phyloP scores from a whole-genome alignment of 2,113 vertebrate genomes.

The Lepisosteus oculatus region DNA sequence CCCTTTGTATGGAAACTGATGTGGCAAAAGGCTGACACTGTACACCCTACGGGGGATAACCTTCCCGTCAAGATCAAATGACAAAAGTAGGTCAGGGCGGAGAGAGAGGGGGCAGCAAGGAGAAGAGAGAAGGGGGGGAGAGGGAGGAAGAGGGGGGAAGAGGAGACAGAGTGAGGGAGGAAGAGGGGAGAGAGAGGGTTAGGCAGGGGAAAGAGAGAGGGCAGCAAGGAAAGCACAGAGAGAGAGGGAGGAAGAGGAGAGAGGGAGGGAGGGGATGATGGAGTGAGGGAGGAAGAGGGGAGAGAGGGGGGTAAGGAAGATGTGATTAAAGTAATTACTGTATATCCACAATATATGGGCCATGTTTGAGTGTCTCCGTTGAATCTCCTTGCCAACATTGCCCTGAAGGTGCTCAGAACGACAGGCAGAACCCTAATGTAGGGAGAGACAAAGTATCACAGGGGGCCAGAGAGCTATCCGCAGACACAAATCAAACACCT shows the following conservation, averaged over 20 bases:
- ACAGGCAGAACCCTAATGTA: no score
- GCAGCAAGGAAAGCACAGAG: not conserved
- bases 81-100: conserved; percentile 72
- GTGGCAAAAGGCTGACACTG: conserved; percentile 60
- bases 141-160: not conserved
- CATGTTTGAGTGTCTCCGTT: no score
- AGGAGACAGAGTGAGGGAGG: not conserved
- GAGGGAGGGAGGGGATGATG: not conserved
- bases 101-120: conserved; percentile 31
- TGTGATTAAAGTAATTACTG: no score
- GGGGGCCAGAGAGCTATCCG: no score
- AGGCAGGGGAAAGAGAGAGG: conserved; percentile 9
- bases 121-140: conserved; percentile 3
- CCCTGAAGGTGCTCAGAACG: no score
- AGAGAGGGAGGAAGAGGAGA: conserved; percentile 6
- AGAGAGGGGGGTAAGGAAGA: not conserved
- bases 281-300: not conserved
- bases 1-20: conserved; percentile 68
- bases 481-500: no score
- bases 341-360: no score
- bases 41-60: conserved; percentile 70
- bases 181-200: not conserved
- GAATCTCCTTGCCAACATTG: no score
- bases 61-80: conserved; percentile 69
- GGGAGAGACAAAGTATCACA: no score